phyloP scores from a whole-genome alignment of 2,113 vertebrate species.

The Pungitius pungitius region DNA sequence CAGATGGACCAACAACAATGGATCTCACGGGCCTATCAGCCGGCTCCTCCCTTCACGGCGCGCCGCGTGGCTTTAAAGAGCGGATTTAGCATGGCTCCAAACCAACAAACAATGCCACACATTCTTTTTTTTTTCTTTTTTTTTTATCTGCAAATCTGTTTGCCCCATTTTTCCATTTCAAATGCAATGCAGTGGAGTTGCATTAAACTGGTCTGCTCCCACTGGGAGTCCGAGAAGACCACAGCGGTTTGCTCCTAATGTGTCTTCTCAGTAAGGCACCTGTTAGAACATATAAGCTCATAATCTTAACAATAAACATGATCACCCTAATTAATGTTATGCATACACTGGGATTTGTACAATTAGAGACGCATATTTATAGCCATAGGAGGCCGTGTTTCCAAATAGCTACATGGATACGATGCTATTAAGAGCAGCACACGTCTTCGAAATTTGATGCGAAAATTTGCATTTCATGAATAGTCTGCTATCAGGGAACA shows the following conservation, averaged over 20 bases:
- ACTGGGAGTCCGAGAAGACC: constrained; percentile 54
- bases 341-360: constrained; percentile 74
- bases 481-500: constrained; percentile 47
- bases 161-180: constrained; percentile 63
- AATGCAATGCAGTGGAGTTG: constrained; percentile 52
- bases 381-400: constrained; percentile 56
- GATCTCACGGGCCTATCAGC: constrained; percentile 70
- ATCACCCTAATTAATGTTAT: constrained; percentile 77
- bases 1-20: constrained; percentile 79
- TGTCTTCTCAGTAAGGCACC: constrained; percentile 69
- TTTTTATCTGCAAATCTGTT: constrained; percentile 69
- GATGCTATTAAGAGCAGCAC: constrained; percentile 34
- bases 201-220: constrained; percentile 51
- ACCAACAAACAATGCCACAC: constrained; percentile 61
- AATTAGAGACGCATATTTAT: constrained; percentile 71
- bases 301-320: constrained; percentile 81
- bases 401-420: constrained; percentile 36
- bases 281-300: constrained; percentile 71
- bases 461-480: constrained; percentile 54
- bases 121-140: constrained; percentile 24
- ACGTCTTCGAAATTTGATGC: constrained; percentile 27
- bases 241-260: constrained; percentile 45
- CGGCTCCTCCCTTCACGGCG: constrained; percentile 71
- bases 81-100: constrained; percentile 76
- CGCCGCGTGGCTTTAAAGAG: constrained; percentile 72